Base-by-base conservation (phyloP, 2,888 invertebrate species). In the Zonitis immaculata region DNA sequence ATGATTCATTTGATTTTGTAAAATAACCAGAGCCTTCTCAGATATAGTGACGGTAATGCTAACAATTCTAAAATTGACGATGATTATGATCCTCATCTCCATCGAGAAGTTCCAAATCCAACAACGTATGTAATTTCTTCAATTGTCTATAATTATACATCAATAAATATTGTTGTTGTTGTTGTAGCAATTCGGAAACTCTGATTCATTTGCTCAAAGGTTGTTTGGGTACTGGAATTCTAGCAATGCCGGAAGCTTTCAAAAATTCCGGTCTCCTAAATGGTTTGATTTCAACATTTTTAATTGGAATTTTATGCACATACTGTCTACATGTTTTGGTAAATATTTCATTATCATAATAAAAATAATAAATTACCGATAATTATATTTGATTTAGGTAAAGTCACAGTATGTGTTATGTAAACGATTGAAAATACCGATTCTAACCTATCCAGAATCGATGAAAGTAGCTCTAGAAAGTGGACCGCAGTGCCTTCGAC, bases 161-260 rank as follows among this genome's bases (percentile, higher is more conserved):
- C n/a, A n/a, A n/a, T n/a, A n/a, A n/a, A n/a, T n/a, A n/a, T n/a
- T n/a, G n/a, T n/a, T 49, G 1, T 27, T 43, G 48, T 30, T 60
- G 52, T 77, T 78, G 43, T 77, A 91, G 91, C 62, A 89, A 91
- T 75, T 73, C 81, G 56, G 91, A 92, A 73, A 90, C 92, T 0
- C 77, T 94, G 63, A 84, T 94, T 62, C 92, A 94, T 70, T 77
- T 96, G 65, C 78, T 96, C 48, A 96, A 95, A 73, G 92, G 92
- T 61, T 90, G 93, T 69, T 79, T 96, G 53, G 96, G 96, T 1
- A 95, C 95, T 0, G 97, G 97, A 0, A 90, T 95, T 61, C 77
- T 96, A 59, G 95, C 95, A 7, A 90, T 97, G 89, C 96, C 96
- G 6, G 85, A 88, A 68, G 95, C 94, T n/a, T 91, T 94, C 74